Evolutionary conservation across 2,888 invertebrate genomes (phyloP).

Genomic region (Drosophila fungiperda): DNA sequence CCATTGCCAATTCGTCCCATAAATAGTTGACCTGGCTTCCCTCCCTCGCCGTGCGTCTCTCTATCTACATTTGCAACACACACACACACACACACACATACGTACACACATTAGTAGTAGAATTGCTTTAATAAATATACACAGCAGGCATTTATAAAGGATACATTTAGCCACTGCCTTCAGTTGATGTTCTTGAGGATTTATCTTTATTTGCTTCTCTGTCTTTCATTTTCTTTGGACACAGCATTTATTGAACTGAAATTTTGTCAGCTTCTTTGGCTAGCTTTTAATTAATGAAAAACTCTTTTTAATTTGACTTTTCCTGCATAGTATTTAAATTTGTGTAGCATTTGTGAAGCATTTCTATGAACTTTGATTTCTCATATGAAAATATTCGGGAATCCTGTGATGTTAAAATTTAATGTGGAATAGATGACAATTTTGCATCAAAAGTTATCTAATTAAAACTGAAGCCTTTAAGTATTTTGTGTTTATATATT

Average conservation of each 20-base stretch:
- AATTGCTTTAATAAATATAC: constrained; percentile 62
- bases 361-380: constrained; percentile 13
- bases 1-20: constrained; percentile 46
- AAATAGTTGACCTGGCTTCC: constrained; percentile 56
- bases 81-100: constrained; percentile 2
- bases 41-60: constrained; percentile 26
- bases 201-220: constrained; percentile 25
- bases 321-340: constrained; percentile 4
- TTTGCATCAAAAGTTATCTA: background rate
- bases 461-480: background rate
- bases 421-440: background rate
- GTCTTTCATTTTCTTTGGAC: constrained; percentile 1
- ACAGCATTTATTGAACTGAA: background rate
- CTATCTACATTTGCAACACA: constrained; percentile 30
- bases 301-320: constrained; percentile 48
- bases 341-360: background rate
- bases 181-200: constrained; percentile 22
- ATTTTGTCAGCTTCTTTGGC: constrained; percentile 22
- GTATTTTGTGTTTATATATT: background rate
- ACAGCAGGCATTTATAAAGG: constrained; percentile 46
- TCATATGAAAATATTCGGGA: background rate
- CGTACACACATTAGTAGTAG: constrained; percentile 18
- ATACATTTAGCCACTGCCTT: constrained; percentile 29
- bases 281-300: constrained; percentile 32
- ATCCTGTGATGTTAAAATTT: background rate